Percentiles rank a stretch among this genome's conserved stretches.
These are phyloP conservation scores for Podiceps cristatus DNA, from an alignment of 2,113 vertebrate species.

Conservation along the genomic window DNA sequence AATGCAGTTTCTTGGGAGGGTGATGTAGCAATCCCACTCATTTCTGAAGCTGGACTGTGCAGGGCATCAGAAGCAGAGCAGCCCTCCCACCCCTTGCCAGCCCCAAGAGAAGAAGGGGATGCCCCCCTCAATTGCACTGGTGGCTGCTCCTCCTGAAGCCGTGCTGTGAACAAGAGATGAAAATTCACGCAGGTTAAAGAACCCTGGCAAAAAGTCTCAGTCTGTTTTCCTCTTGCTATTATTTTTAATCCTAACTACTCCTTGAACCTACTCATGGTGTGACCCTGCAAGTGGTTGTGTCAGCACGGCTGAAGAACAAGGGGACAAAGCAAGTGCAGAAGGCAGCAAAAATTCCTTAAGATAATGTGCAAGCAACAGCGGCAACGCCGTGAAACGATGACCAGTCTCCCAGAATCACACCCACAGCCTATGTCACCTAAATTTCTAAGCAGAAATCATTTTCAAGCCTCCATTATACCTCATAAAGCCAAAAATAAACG, in stretches of 20 bases:
- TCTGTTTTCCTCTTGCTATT: not conserved
- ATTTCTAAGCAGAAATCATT: not conserved
- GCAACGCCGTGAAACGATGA: not conserved
- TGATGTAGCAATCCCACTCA: not conserved
- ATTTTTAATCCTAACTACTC: not conserved
- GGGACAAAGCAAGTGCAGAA: not conserved
- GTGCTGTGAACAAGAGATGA: not conserved
- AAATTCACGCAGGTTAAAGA: not conserved
- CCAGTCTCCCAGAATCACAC: not conserved
- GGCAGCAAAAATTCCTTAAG: not conserved
- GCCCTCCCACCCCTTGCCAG: not conserved
- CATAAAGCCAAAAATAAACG: not conserved
- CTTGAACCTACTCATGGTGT: not conserved
- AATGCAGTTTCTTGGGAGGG: not conserved
- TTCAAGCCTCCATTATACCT: not conserved
- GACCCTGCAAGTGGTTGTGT: not conserved
- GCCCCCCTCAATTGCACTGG: rapidly evolving
- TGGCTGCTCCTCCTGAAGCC: not conserved
- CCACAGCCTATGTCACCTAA: not conserved
- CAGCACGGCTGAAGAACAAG: not conserved
- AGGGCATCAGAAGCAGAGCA: not conserved
- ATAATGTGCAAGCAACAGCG: not conserved
- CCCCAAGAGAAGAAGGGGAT: not conserved
- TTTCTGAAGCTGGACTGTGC: not conserved
- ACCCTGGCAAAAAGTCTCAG: not conserved